These are phyloP conservation scores for Dasypogon diadema DNA, from an alignment of 2,888 invertebrate species.

Conservation along the genomic window DNA sequence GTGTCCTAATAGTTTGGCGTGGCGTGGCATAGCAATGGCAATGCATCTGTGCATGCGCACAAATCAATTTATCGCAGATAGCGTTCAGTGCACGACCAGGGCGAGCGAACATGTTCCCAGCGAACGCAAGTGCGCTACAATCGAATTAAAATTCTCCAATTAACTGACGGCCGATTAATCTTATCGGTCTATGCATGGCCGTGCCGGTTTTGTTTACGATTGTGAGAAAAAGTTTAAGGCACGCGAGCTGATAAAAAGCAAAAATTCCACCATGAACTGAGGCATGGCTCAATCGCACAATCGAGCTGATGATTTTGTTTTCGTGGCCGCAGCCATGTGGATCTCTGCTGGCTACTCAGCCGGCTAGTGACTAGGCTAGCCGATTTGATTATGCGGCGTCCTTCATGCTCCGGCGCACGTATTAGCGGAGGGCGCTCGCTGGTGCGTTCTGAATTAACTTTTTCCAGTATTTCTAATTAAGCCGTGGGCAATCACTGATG, in stretches of 20 bases:
- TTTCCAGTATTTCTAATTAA: constrained; percentile 46
- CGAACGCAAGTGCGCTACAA: not conserved
- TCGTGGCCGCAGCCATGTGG: constrained; percentile 3
- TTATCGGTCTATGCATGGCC: constrained; percentile 33
- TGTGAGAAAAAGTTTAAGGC: constrained; percentile 29
- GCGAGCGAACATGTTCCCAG: not conserved
- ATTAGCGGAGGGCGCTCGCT: constrained; percentile 47
- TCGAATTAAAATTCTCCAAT: constrained; percentile 39
- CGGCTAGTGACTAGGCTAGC: not conserved
- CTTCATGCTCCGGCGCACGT: constrained; percentile 39
- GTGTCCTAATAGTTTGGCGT: not conserved
- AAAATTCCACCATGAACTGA: constrained; percentile 31
- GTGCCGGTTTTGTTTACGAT: constrained; percentile 36
- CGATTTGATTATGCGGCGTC: constrained; percentile 38
- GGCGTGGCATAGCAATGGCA: constrained; percentile 4
- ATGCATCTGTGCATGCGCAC: constrained; percentile 32
- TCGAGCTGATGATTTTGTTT: not conserved
- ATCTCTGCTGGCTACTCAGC: constrained; percentile 2
- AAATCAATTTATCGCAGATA: constrained; percentile 24
- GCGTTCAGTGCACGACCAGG: not conserved
- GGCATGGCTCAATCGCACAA: constrained; percentile 16
- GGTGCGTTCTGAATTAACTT: constrained; percentile 43
- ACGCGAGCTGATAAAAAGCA: constrained; percentile 34
- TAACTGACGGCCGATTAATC: constrained; percentile 43
- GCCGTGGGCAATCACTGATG: constrained; percentile 44